Base-by-base conservation (phyloP, 2,797 vertebrate genomes). In the Lithobates pipiens region DNA sequence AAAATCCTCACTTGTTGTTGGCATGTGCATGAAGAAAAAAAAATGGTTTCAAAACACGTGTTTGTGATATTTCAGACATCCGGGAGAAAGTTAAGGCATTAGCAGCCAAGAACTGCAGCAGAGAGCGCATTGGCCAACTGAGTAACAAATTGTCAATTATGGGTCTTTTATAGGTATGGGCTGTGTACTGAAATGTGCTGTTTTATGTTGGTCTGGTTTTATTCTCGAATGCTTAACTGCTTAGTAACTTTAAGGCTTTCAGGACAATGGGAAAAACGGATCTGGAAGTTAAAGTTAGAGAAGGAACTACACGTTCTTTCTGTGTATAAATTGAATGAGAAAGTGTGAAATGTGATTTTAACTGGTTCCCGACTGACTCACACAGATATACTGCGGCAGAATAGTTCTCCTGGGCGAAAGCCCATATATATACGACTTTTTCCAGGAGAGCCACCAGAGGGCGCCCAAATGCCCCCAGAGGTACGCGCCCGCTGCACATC, bases 41-140 rank as follows among this genome's bases (percentile, higher is more conserved):
- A 57, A 54, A 18, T 8, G 10, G 11, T 29, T 54, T 57, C 15
- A 9, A 27, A 54, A 76, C 73, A 76, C 73, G 46, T 77, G 76
- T 77, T 76, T 65, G 76, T 77, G 76, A 77, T 67, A 42, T 67
- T 23, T 80, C 65, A 68, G 63, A 21, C 61, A 77, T 77, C 29
- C 54, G 23, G n/a, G 61, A 63, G 61, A 65, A 46, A 21, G 73
- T 32, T 10, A 72, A 72, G 36, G 34, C 36, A 23, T 54, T 27
- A 50, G 73, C 73, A 25, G 76, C 76, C 76, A 77, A 77, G 75
- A 76, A 18, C 75, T 9, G 27, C 18, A 57, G 18, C 57, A 63
- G 57, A 63, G 15, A 63, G 57, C 57, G 9, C 8, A 63, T 63
- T 63, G 57, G 18, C 57, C 16, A 61, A 61, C 57, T 5, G 7